Percentiles rank a stretch among this genome's conserved stretches.
Conservation (phyloP, 2,888 invertebrate genomes). For the Bedellia somnulentella region DNA sequence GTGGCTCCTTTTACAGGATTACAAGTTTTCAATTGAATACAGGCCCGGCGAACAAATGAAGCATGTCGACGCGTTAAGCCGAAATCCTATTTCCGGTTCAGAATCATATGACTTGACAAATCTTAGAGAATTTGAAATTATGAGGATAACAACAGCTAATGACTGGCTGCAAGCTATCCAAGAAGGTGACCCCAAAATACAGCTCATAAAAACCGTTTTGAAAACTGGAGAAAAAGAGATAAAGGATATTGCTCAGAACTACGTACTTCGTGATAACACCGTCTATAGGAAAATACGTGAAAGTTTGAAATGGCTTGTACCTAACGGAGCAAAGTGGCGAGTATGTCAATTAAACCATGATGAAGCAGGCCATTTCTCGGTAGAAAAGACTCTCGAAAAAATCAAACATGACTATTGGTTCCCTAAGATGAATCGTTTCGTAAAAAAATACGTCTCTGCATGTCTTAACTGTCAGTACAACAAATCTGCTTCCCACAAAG, state of each 20-base stretch:
- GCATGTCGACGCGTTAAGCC: slow-evolving; percentile 16
- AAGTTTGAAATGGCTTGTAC: slow-evolving; percentile 13
- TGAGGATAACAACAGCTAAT: slow-evolving; percentile 8
- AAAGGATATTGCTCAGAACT: slow-evolving; percentile 3
- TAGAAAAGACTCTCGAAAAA: slow-evolving; percentile 8
- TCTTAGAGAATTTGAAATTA: slow-evolving; percentile 1
- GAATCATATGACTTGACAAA: neutral
- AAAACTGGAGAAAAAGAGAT: neutral
- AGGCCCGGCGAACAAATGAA: slow-evolving; percentile 16
- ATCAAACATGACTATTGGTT: slow-evolving; percentile 25
- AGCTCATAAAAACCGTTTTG: slow-evolving; percentile 2
- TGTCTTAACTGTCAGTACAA: slow-evolving; percentile 25
- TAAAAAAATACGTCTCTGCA: slow-evolving; percentile 23
- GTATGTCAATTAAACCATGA: slow-evolving; percentile 9
- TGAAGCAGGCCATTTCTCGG: slow-evolving; percentile 10
- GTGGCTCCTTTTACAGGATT: neutral
- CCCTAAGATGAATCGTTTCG: slow-evolving; percentile 20
- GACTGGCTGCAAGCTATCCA: slow-evolving; percentile 12
- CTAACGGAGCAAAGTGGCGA: slow-evolving; percentile 13
- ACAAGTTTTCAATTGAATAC: slow-evolving; percentile 14
- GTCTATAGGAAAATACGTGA: slow-evolving; percentile 7
- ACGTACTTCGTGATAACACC: neutral
- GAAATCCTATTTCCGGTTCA: slow-evolving; percentile 9
- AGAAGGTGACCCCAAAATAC: slow-evolving; percentile 5
- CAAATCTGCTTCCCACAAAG: slow-evolving; percentile 5